Conservation (phyloP, 2,797 vertebrate species). For the Hylomyscus alleni region DNA sequence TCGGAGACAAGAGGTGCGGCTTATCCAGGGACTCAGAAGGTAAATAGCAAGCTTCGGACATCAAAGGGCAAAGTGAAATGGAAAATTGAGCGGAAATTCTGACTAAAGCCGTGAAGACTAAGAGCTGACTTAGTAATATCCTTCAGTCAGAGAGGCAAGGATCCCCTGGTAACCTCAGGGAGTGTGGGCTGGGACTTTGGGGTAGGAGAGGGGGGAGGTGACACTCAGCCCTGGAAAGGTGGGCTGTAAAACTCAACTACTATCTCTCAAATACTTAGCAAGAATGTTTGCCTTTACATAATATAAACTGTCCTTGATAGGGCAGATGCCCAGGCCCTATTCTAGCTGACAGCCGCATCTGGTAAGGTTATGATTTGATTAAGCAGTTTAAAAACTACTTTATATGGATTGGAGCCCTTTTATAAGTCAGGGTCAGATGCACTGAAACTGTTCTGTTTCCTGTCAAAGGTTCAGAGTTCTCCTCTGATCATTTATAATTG, state of each 20-base stretch:
- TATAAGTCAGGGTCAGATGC: background rate
- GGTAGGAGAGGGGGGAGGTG: accelerated
- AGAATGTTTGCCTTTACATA: background rate
- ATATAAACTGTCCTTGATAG: background rate
- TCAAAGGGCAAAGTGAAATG: conserved; percentile 46
- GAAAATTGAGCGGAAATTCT: conserved; percentile 21
- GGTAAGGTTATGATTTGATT: background rate
- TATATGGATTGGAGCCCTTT: conserved; percentile 52
- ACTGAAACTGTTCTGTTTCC: conserved; percentile 62
- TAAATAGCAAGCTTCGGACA: conserved; percentile 61
- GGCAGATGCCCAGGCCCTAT: background rate
- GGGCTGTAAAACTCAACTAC: background rate
- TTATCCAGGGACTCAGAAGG: conserved; percentile 32
- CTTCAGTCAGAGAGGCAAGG: background rate
- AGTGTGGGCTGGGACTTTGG: background rate
- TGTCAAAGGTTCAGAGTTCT: conserved; percentile 52
- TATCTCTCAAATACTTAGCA: background rate
- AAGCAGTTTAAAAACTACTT: conserved; percentile 22
- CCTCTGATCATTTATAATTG: conserved; percentile 60
- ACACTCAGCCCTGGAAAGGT: background rate
- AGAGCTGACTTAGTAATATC: background rate
- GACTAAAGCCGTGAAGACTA: conserved; percentile 6
- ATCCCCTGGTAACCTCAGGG: background rate
- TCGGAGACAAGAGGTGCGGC: background rate
- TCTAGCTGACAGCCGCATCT: background rate